Percentiles rank a stretch among this genome's conserved stretches.
phyloP scores from a whole-genome alignment of 2,797 vertebrate species.

The Cetoscarus ocellatus region DNA sequence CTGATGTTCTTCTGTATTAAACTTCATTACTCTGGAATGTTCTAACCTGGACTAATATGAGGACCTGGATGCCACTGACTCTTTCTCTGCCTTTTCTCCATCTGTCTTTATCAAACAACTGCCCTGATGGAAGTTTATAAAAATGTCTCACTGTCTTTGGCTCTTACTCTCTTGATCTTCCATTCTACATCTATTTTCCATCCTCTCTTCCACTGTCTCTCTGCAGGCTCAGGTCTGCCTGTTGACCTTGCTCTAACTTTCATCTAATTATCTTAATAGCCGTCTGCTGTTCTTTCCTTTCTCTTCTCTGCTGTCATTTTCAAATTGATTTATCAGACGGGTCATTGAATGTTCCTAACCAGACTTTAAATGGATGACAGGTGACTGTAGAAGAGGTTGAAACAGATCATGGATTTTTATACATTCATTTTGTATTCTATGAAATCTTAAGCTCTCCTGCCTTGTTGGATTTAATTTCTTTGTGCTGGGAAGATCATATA shows the following conservation, averaged over 20 bases:
- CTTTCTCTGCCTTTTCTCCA: not conserved
- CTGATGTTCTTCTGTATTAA: too few relatives aligned
- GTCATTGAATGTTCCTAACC: conserved; percentile 4
- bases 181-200: not conserved
- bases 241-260: conserved; percentile 27
- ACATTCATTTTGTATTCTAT: not conserved
- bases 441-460: not conserved
- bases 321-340: conserved; percentile 12
- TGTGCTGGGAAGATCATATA: not conserved
- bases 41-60: not conserved
- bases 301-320: conserved; percentile 8
- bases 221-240: conserved; percentile 12
- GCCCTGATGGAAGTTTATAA: too few relatives aligned
- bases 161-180: not conserved
- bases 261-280: conserved; percentile 25
- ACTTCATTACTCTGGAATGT: too few relatives aligned
- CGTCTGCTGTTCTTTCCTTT: conserved; percentile 29
- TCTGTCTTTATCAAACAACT: not conserved
- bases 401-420: not conserved
- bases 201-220: not conserved
- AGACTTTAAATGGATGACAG: not conserved
- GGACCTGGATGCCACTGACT: too few relatives aligned
- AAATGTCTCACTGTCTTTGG: not conserved
- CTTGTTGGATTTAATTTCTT: not conserved
- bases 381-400: not conserved